phyloP scores from a whole-genome alignment of 2,888 invertebrate genomes.

The Cepaea hortensis region DNA sequence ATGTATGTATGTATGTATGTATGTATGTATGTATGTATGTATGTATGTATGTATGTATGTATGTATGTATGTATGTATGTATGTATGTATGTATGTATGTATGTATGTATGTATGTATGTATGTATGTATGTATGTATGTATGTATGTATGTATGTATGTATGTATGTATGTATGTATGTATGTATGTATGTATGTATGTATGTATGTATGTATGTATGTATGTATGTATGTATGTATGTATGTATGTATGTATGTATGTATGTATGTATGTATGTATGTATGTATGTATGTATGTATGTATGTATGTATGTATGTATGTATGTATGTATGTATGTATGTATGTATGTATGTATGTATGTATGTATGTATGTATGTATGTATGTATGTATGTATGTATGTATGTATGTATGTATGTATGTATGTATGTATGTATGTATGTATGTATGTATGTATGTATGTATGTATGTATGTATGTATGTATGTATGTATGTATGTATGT shows the following conservation, averaged over 20 bases:
- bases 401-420: too few relatives aligned
- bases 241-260: constrained; percentile 1
- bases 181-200: constrained; percentile 6
- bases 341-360: constrained; percentile 21
- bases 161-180: background rate
- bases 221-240: background rate
- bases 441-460: too few relatives aligned
- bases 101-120: constrained; percentile 27
- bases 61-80: background rate
- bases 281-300: background rate
- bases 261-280: background rate
- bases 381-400: too few relatives aligned
- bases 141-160: constrained; percentile 28
- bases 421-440: too few relatives aligned
- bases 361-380: constrained; percentile 5
- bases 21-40: too few relatives aligned
- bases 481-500: too few relatives aligned
- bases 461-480: too few relatives aligned
- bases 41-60: too few relatives aligned
- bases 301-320: constrained; percentile 5
- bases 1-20: too few relatives aligned
- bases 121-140: constrained; percentile 31
- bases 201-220: constrained; percentile 1
- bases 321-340: constrained; percentile 26
- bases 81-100: constrained; percentile 12